phyloP scores from a whole-genome alignment of 2,888 invertebrate species.

The Carcina quercana region DNA sequence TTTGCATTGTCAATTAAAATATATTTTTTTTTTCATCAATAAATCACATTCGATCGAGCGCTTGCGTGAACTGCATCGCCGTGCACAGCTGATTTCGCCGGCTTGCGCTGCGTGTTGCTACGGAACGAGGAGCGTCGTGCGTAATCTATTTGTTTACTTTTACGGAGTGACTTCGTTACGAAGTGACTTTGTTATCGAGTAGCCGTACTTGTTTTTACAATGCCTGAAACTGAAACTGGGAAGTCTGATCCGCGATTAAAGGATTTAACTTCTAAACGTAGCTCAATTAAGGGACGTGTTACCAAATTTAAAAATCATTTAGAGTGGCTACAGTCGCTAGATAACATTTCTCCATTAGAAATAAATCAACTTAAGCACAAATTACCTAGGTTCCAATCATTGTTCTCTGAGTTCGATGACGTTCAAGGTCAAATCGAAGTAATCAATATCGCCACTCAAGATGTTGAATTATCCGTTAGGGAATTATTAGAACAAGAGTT shows the following conservation, averaged over 20 bases:
- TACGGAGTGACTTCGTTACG: too few relatives aligned
- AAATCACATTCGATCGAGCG: too few relatives aligned
- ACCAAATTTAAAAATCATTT: constrained; percentile 4
- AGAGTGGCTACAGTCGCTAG: not conserved
- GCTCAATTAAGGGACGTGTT: constrained; percentile 1
- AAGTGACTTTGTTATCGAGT: too few relatives aligned
- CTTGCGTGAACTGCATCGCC: too few relatives aligned
- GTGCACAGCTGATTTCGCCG: too few relatives aligned
- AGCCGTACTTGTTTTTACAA: too few relatives aligned
- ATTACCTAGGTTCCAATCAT: constrained; percentile 2
- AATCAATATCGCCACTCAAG: not conserved
- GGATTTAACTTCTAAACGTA: not conserved
- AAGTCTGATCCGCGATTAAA: not conserved
- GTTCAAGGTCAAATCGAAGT: constrained; percentile 6
- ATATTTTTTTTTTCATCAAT: too few relatives aligned
- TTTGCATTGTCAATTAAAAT: too few relatives aligned
- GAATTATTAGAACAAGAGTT: constrained; percentile 1
- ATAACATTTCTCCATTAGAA: not conserved
- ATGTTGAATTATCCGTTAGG: not conserved
- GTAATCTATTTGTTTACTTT: too few relatives aligned
- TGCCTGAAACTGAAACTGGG: too few relatives aligned
- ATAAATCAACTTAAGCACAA: constrained; percentile 1
- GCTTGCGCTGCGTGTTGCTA: too few relatives aligned
- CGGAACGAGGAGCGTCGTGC: too few relatives aligned
- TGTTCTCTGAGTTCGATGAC: constrained; percentile 4